phyloP scores from a whole-genome alignment of 2,113 vertebrate species.

The Galeopterus variegatus region DNA sequence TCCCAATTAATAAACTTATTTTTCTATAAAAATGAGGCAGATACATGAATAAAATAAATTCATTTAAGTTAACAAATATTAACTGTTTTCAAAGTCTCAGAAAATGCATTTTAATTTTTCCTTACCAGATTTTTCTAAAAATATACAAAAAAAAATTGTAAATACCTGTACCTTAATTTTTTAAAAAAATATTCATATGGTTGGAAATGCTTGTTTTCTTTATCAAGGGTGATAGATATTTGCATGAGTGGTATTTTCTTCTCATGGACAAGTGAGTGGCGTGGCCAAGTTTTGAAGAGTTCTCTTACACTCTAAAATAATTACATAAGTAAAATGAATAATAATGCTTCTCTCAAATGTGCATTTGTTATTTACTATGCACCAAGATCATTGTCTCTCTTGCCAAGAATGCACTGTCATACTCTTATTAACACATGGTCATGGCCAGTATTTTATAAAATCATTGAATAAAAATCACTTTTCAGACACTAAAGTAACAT shows the following conservation, averaged over 20 bases:
- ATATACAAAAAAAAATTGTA: not conserved
- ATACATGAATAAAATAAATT: not conserved
- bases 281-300: not conserved
- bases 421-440: not conserved
- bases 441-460: conserved; percentile 45
- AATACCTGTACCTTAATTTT: not conserved
- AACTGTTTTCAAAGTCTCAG: not conserved
- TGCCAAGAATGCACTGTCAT: not conserved
- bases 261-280: not conserved
- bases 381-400: not conserved
- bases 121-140: not conserved
- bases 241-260: not conserved
- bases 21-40: not conserved
- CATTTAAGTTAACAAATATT: not conserved
- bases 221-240: not conserved
- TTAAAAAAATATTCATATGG: not conserved
- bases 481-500: not conserved
- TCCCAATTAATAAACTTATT: not conserved
- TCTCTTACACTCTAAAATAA: not conserved
- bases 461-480: not conserved
- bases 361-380: not conserved
- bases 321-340: not conserved
- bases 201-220: not conserved
- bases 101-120: conserved; percentile 36
- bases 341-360: not conserved